A percentile compares a stretch with the other conserved stretches of the same genome.
Conservation (phyloP, 2,888 invertebrate species). For the Malthinus seriepunctatus region DNA sequence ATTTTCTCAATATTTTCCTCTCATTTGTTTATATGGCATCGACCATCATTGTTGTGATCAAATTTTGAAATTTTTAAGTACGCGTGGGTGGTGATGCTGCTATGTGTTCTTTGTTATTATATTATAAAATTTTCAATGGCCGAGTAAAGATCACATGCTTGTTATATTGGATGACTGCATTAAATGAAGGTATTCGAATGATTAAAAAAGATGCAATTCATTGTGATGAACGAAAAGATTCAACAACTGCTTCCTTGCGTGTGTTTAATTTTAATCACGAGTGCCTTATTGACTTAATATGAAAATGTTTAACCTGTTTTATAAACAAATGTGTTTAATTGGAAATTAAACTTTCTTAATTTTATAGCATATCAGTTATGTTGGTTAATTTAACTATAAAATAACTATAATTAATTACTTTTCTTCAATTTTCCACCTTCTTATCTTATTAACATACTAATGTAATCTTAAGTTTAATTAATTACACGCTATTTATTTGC, state of each 20-base stretch:
- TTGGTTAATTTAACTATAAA: too few relatives aligned
- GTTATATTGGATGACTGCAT: slow-evolving; percentile 32
- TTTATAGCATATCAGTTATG: too few relatives aligned
- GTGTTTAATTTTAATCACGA: background rate
- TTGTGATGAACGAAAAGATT: slow-evolving; percentile 37
- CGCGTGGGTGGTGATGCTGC: too few relatives aligned
- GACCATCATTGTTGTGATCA: too few relatives aligned
- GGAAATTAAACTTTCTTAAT: too few relatives aligned
- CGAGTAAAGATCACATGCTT: slow-evolving; percentile 28
- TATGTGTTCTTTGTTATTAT: background rate
- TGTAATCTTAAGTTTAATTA: slow-evolving; percentile 7
- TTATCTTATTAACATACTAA: slow-evolving; percentile 3
- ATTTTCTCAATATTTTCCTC: too few relatives aligned
- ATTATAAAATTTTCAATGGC: slow-evolving; percentile 14
- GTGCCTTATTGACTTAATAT: background rate
- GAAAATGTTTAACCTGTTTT: too few relatives aligned
- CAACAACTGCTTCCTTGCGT: background rate
- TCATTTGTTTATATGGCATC: too few relatives aligned
- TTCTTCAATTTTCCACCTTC: background rate
- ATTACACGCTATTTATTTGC: background rate
- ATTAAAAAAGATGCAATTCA: slow-evolving; percentile 46
- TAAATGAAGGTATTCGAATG: slow-evolving; percentile 28
- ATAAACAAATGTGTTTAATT: too few relatives aligned
- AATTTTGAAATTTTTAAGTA: too few relatives aligned
- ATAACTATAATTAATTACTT: too few relatives aligned